A percentile compares a stretch with the other conserved stretches of the same genome.
These are phyloP conservation scores for Lethrus apterus DNA, from an alignment of 1,140 invertebrate species.

Conservation along the genomic window DNA sequence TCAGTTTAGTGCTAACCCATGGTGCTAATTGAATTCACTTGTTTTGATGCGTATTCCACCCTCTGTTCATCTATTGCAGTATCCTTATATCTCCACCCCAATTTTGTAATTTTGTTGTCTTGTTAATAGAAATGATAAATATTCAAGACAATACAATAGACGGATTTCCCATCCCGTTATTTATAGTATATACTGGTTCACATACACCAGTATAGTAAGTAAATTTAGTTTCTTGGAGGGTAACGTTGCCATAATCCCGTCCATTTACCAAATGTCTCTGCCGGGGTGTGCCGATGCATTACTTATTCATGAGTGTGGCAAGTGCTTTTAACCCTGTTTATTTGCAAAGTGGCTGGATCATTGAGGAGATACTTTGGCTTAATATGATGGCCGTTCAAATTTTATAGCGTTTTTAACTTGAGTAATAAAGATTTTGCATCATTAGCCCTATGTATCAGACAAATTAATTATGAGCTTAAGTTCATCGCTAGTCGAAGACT, in stretches of 20 bases:
- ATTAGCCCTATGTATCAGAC: too few relatives aligned
- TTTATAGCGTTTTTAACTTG: too few relatives aligned
- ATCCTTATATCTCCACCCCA: slow-evolving; percentile 5
- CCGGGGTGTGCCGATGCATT: slow-evolving; percentile 21
- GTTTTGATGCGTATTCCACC: too few relatives aligned
- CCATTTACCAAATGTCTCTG: slow-evolving; percentile 28
- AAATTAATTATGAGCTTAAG: too few relatives aligned
- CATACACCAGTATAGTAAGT: slow-evolving; percentile 1
- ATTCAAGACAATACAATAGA: slow-evolving; percentile 3
- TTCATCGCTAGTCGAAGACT: too few relatives aligned
- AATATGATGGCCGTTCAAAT: slow-evolving; percentile 17
- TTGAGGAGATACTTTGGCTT: slow-evolving; percentile 17
- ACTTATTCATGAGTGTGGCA: slow-evolving; percentile 31
- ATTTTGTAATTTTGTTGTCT: neutral
- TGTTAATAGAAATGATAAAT: neutral
- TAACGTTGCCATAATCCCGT: slow-evolving; percentile 22
- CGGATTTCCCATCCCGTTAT: neutral
- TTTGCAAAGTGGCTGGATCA: slow-evolving; percentile 25
- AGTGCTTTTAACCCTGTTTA: slow-evolving; percentile 32
- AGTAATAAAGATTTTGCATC: too few relatives aligned
- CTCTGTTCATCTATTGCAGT: neutral
- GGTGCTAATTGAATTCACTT: slow-evolving; percentile 13
- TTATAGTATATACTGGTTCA: neutral
- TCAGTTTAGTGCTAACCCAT: slow-evolving; percentile 10
- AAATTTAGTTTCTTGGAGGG: slow-evolving; percentile 5